Evolutionary conservation across 2,888 invertebrate species (phyloP).

Genomic region (Thereva unica): DNA sequence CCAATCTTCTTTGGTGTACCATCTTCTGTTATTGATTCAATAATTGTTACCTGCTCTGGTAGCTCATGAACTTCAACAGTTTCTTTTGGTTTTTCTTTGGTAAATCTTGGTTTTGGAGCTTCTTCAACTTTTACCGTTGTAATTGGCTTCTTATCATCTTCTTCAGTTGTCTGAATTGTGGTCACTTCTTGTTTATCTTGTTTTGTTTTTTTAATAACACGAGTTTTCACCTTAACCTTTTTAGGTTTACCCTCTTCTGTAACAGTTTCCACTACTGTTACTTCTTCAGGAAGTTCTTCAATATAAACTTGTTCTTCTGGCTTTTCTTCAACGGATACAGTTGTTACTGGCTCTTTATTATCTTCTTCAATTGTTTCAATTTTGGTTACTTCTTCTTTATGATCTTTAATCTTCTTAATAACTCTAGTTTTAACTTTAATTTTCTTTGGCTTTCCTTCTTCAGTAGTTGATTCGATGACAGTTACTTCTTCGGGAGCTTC

Average conservation of each 20-base stretch:
- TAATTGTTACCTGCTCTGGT: conserved; percentile 30
- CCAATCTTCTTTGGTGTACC: conserved; percentile 46
- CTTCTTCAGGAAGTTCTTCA: conserved; percentile 42
- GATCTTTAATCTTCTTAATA: conserved; percentile 51
- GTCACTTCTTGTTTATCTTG: conserved; percentile 54
- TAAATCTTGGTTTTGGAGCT: conserved; percentile 39
- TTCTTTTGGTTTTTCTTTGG: conserved; percentile 38
- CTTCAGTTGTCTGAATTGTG: conserved; percentile 54
- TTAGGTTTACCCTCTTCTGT: conserved; percentile 48
- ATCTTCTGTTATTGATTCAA: conserved; percentile 38
- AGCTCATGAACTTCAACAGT: conserved; percentile 39
- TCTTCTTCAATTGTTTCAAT: conserved; percentile 49
- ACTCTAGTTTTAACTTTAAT: conserved; percentile 51
- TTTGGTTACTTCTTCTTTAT: conserved; percentile 51
- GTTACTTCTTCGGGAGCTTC: conserved; percentile 49
- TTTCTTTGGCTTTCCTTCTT: conserved; percentile 50
- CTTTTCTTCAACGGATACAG: conserved; percentile 52
- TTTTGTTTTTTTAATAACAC: conserved; percentile 52
- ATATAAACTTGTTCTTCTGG: conserved; percentile 39
- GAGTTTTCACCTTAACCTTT: conserved; percentile 47
- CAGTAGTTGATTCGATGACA: conserved; percentile 55
- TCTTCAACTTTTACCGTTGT: conserved; percentile 45
- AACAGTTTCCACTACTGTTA: conserved; percentile 40
- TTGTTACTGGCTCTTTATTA: conserved; percentile 53
- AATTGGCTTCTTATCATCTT: conserved; percentile 53